A percentile compares a stretch with the other conserved stretches of the same genome.
Evolutionary conservation across 2,888 invertebrate genomes (phyloP).

Genomic region (Chalcis sispes): DNA sequence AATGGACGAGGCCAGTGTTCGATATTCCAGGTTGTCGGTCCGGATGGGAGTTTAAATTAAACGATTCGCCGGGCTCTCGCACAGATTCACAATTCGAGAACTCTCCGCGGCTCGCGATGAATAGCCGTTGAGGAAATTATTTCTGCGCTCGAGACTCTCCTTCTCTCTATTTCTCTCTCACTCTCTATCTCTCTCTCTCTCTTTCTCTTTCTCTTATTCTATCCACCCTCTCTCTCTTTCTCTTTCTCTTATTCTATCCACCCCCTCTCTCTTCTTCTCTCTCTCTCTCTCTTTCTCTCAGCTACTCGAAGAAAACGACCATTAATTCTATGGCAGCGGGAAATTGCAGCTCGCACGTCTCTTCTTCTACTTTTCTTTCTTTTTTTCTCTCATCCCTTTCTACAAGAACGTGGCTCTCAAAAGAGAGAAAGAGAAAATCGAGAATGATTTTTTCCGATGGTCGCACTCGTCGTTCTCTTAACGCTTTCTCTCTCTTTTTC

Average conservation of each 20-base stretch:
- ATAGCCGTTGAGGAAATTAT: conserved; percentile 24
- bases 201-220: too few species aligned
- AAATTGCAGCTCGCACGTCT: conserved; percentile 18
- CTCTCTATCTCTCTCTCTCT: too few species aligned
- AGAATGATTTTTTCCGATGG: too few species aligned
- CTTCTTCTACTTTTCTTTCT: not conserved
- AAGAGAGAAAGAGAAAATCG: too few species aligned
- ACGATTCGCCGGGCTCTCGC: conserved; percentile 6
- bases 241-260: too few species aligned
- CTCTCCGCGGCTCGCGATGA: conserved; percentile 6
- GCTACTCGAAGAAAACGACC: conserved; percentile 21
- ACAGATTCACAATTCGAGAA: conserved; percentile 20
- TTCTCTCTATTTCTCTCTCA: too few species aligned
- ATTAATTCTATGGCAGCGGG: conserved; percentile 34
- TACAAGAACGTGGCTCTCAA: too few species aligned
- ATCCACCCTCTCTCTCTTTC: too few species aligned
- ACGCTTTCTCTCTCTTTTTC: too few species aligned
- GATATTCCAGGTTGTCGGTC: not conserved
- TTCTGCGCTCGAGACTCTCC: conserved; percentile 30
- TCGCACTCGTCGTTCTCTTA: too few species aligned
- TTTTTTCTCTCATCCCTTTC: not conserved
- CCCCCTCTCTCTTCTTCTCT: too few species aligned
- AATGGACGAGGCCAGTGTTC: not conserved
- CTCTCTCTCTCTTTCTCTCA: not conserved
- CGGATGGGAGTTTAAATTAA: conserved; percentile 19